phyloP scores from a whole-genome alignment of 2,888 invertebrate species.

The Dicranocentrus wangi region DNA sequence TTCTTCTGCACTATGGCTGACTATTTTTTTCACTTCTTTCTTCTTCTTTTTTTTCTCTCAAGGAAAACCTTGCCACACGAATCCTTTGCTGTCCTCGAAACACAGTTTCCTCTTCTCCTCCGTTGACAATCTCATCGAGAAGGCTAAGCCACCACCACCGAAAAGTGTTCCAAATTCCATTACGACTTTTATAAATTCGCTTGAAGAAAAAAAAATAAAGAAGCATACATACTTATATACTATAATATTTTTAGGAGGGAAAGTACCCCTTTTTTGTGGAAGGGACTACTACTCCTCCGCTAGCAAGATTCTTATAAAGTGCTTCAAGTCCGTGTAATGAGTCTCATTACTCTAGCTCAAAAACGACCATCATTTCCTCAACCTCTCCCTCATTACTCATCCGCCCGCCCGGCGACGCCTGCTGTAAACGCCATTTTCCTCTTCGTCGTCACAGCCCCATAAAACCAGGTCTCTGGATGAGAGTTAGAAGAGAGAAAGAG shows the following conservation, averaged over 20 bases:
- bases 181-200: slow-evolving; percentile 55
- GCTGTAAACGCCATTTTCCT: slow-evolving; percentile 35
- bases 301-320: too few species aligned
- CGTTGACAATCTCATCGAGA: too few species aligned
- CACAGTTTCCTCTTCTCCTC: background rate
- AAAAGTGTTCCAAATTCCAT: slow-evolving; percentile 56
- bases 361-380: slow-evolving; percentile 60
- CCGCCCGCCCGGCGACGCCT: slow-evolving; percentile 46
- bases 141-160: background rate
- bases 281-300: too few species aligned
- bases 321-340: slow-evolving; percentile 42
- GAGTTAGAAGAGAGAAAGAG: slow-evolving; percentile 5
- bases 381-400: slow-evolving; percentile 53
- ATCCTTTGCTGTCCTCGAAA: too few species aligned
- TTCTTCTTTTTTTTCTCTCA: background rate
- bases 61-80: background rate
- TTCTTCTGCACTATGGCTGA: too few species aligned
- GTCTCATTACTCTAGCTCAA: slow-evolving; percentile 58
- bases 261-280: too few species aligned
- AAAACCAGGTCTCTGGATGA: slow-evolving; percentile 25
- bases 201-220: too few species aligned
- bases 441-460: slow-evolving; percentile 15
- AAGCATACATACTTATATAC: too few species aligned
- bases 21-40: too few species aligned
- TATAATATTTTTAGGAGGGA: too few species aligned